These are phyloP conservation scores for Ibycter americanus DNA, from an alignment of 2,797 vertebrate genomes.

Conservation along the genomic window DNA sequence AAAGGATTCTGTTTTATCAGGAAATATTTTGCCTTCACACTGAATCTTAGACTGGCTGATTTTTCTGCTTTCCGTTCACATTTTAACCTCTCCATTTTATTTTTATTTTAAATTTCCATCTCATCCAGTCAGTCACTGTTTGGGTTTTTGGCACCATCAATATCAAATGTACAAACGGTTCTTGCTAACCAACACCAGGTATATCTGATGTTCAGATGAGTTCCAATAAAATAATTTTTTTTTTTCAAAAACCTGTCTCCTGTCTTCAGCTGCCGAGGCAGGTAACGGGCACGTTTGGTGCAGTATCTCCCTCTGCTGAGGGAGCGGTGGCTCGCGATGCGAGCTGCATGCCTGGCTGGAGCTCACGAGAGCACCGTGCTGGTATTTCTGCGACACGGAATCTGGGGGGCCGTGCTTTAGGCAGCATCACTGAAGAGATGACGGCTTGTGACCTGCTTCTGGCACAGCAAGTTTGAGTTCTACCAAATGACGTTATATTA, in stretches of 20 bases:
- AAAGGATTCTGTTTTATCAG: slow-evolving; percentile 77
- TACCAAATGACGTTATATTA: background rate
- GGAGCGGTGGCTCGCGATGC: background rate
- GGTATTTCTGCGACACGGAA: rapidly evolving
- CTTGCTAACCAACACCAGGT: slow-evolving; percentile 88
- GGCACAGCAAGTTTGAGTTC: background rate
- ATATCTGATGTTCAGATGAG: slow-evolving; percentile 94
- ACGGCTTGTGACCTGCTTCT: background rate
- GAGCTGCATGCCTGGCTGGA: background rate
- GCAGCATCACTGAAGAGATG: background rate
- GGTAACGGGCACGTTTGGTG: rapidly evolving
- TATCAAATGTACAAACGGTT: slow-evolving; percentile 90
- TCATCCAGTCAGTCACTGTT: slow-evolving; percentile 77
- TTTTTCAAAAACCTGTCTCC: slow-evolving; percentile 74
- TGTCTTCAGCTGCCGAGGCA: slow-evolving; percentile 51
- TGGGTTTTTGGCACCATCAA: slow-evolving; percentile 85
- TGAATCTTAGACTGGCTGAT: slow-evolving; percentile 70
- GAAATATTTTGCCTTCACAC: slow-evolving; percentile 70
- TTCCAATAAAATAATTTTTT: slow-evolving; percentile 86
- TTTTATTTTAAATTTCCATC: slow-evolving; percentile 38
- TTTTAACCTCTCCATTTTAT: slow-evolving; percentile 47
- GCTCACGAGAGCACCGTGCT: rapidly evolving
- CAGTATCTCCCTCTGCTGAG: background rate
- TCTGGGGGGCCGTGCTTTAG: rapidly evolving
- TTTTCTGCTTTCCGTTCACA: slow-evolving; percentile 35